A percentile compares a stretch with the other conserved stretches of the same genome.
These are phyloP conservation scores for Acrobasis suavella DNA, from an alignment of 2,888 invertebrate species.

Conservation along the genomic window DNA sequence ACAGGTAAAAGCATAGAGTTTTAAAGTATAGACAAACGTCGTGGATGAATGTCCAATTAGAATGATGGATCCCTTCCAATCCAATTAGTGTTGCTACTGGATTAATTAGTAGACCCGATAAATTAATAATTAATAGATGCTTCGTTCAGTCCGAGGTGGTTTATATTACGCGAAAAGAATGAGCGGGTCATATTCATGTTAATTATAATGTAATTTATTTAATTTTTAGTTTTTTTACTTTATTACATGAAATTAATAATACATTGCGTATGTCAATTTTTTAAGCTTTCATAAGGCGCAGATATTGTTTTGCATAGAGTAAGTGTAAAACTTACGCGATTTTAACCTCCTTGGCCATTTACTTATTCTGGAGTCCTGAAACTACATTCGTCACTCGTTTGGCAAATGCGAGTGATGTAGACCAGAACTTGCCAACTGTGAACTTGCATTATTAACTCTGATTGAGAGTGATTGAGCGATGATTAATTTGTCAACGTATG, in stretches of 20 bases:
- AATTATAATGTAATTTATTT: too few relatives aligned
- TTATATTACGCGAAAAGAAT: not conserved
- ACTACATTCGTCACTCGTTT: not conserved
- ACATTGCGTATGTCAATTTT: too few relatives aligned
- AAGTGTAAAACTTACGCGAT: too few relatives aligned
- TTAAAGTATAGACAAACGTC: slow-evolving; percentile 22
- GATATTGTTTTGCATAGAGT: too few relatives aligned
- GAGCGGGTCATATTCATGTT: not conserved
- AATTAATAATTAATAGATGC: slow-evolving; percentile 11
- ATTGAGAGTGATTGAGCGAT: slow-evolving; percentile 3
- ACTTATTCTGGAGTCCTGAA: too few relatives aligned
- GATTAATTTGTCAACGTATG: slow-evolving; percentile 10
- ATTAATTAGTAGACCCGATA: slow-evolving; percentile 33
- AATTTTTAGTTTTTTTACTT: too few relatives aligned
- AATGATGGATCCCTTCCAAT: slow-evolving; percentile 42
- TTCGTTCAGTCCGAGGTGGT: not conserved
- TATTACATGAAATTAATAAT: too few relatives aligned
- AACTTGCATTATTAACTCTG: slow-evolving; percentile 8
- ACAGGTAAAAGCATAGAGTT: not conserved
- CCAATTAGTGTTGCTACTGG: slow-evolving; percentile 45
- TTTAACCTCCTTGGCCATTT: too few relatives aligned
- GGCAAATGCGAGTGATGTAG: too few relatives aligned
- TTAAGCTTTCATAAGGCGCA: too few relatives aligned
- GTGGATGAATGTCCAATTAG: slow-evolving; percentile 51
- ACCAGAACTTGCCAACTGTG: not conserved